Percentiles rank a stretch among this genome's conserved stretches.
These are phyloP conservation scores for Actinemys pallida DNA, from an alignment of 2,113 vertebrate species.

Conservation along the genomic window DNA sequence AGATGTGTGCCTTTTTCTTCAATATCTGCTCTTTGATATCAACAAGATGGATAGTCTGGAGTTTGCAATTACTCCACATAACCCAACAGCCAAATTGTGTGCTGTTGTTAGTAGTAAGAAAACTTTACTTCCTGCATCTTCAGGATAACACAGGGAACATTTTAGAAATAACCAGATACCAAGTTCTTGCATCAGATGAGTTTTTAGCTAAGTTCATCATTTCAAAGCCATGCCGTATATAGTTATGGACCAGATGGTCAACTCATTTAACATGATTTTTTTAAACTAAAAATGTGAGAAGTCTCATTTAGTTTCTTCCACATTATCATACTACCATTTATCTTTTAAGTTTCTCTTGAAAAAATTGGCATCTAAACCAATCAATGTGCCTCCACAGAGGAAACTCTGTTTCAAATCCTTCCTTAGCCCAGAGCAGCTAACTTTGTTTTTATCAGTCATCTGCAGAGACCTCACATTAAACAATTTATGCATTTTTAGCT, in stretches of 20 bases:
- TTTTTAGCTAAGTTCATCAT: conserved; percentile 53
- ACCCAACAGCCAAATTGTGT: neutral
- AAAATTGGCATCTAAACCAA: conserved; percentile 35
- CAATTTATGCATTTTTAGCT: conserved; percentile 71
- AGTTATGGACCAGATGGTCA: conserved; percentile 57
- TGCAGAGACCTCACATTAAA: conserved; percentile 66
- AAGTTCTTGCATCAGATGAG: conserved; percentile 36
- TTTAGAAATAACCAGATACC: conserved; percentile 49
- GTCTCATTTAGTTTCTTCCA: conserved; percentile 37
- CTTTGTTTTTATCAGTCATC: conserved; percentile 70
- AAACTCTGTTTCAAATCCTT: conserved; percentile 68
- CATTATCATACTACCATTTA: conserved; percentile 38
- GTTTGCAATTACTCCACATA: conserved; percentile 6
- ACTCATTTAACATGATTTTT: conserved; percentile 37
- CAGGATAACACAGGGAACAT: conserved; percentile 8
- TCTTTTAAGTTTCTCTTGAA: conserved; percentile 11
- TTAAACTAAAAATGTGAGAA: conserved; percentile 20
- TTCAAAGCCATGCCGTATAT: conserved; percentile 35
- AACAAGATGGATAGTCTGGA: neutral
- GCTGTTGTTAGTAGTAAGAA: neutral
- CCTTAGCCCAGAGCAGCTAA: conserved; percentile 47
- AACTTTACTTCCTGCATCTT: neutral
- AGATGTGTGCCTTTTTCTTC: neutral
- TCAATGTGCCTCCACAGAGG: conserved; percentile 40
- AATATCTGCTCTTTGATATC: neutral